A percentile compares a stretch with the other conserved stretches of the same genome.
phyloP scores from a whole-genome alignment of 2,888 invertebrate species.

The Clostera curtula region DNA sequence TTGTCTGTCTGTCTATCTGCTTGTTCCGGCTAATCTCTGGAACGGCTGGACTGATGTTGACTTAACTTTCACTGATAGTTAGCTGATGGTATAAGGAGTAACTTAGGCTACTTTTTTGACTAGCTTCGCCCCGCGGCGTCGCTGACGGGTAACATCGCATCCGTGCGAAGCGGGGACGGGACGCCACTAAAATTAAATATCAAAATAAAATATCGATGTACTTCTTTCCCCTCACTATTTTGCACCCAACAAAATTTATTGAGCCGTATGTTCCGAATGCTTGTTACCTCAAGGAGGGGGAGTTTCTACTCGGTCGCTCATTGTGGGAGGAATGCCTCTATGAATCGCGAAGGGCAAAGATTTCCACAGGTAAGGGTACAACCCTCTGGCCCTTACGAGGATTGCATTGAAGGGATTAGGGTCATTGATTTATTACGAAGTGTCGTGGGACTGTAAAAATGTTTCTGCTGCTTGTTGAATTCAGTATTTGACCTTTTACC shows the following conservation, averaged over 20 bases:
- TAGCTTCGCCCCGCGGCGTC: too few species aligned
- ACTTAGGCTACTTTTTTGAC: too few species aligned
- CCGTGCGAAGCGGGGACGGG: too few species aligned
- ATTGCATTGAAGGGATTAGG: slow-evolving; percentile 14
- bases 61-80: too few species aligned
- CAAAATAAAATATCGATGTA: neutral
- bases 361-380: slow-evolving; percentile 16
- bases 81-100: too few species aligned
- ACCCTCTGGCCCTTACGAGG: slow-evolving; percentile 13
- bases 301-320: slow-evolving; percentile 22
- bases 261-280: slow-evolving; percentile 23
- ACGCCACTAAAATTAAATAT: neutral
- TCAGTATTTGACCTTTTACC: too few species aligned
- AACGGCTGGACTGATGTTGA: too few species aligned
- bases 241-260: slow-evolving; percentile 24
- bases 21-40: too few species aligned
- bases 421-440: slow-evolving; percentile 1
- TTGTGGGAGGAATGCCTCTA: slow-evolving; percentile 19
- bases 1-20: too few species aligned
- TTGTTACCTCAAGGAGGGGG: slow-evolving; percentile 22
- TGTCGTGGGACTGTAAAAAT: neutral
- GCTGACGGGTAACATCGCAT: too few species aligned
- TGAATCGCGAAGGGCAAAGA: slow-evolving; percentile 19
- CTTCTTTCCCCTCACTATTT: slow-evolving; percentile 12
- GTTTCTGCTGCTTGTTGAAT: too few species aligned